phyloP scores from a whole-genome alignment of 2,113 vertebrate species.

The Callaeas wilsoni region DNA sequence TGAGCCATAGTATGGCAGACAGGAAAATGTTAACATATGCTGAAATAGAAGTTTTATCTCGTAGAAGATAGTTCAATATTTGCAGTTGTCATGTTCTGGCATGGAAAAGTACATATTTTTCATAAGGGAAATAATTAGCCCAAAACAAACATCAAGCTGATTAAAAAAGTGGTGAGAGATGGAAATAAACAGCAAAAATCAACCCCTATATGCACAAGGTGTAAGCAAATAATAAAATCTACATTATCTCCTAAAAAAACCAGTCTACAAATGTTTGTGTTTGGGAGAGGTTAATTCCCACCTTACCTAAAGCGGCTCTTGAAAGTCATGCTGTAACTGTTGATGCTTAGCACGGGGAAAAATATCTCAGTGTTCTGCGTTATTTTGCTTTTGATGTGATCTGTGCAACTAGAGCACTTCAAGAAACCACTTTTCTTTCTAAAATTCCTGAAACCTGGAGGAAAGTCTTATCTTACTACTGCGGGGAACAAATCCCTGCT shows the following conservation, averaged over 20 bases:
- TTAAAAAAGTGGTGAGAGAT: background rate
- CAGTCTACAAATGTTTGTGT: background rate
- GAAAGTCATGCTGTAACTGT: background rate
- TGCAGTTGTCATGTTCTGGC: background rate
- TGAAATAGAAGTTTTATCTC: background rate
- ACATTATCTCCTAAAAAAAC: background rate
- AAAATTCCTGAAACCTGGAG: background rate
- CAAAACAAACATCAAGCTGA: constrained; percentile 5
- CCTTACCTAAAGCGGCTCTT: background rate
- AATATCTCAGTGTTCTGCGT: background rate
- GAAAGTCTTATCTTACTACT: background rate
- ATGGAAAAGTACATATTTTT: background rate
- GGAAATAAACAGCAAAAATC: background rate
- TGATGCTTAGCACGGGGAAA: background rate
- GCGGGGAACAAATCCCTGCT: background rate
- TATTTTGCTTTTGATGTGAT: background rate
- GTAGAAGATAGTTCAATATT: background rate
- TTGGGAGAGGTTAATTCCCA: background rate
- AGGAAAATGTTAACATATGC: background rate
- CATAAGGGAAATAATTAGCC: background rate
- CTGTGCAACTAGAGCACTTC: background rate
- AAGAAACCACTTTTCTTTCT: background rate
- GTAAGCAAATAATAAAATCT: background rate
- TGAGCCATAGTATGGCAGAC: background rate
- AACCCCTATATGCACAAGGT: background rate